phyloP scores from a whole-genome alignment of 2,113 vertebrate genomes.

The Bos taurus region DNA sequence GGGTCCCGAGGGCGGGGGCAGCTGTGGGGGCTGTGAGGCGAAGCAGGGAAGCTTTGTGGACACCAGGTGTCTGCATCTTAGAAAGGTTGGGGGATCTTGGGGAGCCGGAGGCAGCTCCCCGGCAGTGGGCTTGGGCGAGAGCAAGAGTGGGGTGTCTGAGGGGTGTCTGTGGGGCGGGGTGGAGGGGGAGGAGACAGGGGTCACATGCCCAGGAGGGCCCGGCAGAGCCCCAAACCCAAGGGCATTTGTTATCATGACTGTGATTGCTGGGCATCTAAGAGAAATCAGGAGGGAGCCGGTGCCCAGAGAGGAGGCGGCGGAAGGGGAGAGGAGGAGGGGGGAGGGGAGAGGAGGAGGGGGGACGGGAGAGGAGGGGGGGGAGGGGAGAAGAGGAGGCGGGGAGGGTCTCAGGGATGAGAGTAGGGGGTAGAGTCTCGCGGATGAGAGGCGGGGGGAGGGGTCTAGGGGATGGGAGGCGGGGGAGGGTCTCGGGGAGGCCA shows the following conservation, averaged over 20 bases:
- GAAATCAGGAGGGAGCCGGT: background rate
- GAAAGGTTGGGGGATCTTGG: fast-evolving
- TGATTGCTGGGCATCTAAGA: background rate
- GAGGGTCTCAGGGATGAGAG: background rate
- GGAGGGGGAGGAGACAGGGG: background rate
- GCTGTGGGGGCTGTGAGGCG: background rate
- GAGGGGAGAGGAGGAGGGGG: no score
- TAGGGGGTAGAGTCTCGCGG: no score
- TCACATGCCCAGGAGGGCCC: no score
- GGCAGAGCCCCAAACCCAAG: background rate
- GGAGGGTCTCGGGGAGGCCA: background rate
- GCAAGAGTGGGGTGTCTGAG: fast-evolving
- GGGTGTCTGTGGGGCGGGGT: background rate
- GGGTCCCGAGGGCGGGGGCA: background rate
- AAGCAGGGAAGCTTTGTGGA: background rate
- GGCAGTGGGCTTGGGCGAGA: fast-evolving
- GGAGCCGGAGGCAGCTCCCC: fast-evolving
- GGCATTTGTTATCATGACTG: fast-evolving
- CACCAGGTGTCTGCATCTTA: background rate
- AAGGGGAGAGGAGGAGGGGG: no score
- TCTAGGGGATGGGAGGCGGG: background rate
- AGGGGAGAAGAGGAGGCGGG: no score
- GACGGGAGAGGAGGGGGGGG: no score
- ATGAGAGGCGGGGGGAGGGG: no score
- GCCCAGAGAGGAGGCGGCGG: fast-evolving